These are phyloP conservation scores for Junonia oenone DNA, from an alignment of 2,888 invertebrate genomes.

Conservation along the genomic window DNA sequence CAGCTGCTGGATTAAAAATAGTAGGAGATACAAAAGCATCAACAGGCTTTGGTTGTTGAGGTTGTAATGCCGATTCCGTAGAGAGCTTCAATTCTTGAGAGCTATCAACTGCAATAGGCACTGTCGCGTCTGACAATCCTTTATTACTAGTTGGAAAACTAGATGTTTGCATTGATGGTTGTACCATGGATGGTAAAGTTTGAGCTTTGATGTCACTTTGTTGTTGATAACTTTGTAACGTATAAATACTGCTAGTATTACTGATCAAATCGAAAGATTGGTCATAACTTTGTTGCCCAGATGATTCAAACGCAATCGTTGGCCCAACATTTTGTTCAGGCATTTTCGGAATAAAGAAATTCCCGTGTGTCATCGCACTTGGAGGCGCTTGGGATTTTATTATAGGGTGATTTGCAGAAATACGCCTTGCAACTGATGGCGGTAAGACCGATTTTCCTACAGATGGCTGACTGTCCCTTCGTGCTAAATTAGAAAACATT, in stretches of 20 bases:
- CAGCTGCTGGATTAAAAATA: background rate
- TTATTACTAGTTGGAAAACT: background rate
- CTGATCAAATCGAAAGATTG: background rate
- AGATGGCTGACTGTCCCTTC: slow-evolving; percentile 38
- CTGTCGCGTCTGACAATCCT: background rate
- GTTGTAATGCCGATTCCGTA: background rate
- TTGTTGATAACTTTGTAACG: background rate
- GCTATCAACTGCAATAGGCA: background rate
- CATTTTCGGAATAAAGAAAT: slow-evolving; percentile 54
- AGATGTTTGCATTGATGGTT: background rate
- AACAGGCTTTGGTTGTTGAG: background rate
- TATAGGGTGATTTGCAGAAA: slow-evolving; percentile 53
- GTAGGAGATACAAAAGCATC: background rate
- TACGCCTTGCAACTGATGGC: slow-evolving; percentile 65
- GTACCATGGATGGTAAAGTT: background rate
- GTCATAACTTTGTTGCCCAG: background rate
- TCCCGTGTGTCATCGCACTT: slow-evolving; percentile 35
- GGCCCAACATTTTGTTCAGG: slow-evolving; percentile 21
- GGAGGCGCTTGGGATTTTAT: slow-evolving; percentile 44
- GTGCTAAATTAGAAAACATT: slow-evolving; percentile 55
- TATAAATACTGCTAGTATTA: background rate
- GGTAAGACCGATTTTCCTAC: slow-evolving; percentile 55
- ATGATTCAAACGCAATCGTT: background rate
- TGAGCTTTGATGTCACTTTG: background rate
- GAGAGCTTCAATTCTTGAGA: background rate